Evolutionary conservation across 2,113 vertebrate species (phyloP).

Genomic region (Cavia aperea): DNA sequence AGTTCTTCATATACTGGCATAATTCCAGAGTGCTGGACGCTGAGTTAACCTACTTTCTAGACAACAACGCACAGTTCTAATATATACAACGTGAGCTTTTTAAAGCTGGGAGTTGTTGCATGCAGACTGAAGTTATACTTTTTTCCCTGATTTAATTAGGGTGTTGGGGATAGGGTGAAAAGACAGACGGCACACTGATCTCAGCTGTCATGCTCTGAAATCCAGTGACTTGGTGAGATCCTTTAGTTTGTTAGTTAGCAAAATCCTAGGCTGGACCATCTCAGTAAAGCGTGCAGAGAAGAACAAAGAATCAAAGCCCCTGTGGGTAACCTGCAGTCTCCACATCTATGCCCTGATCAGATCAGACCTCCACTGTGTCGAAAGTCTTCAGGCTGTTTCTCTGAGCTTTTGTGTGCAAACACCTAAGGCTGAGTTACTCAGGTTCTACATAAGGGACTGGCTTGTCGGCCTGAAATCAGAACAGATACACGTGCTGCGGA

Average conservation of each 20-base stretch:
- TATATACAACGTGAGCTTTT: slow-evolving; percentile 68
- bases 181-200: neutral
- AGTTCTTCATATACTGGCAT: slow-evolving; percentile 61
- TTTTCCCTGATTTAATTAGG: neutral
- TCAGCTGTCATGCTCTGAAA: slow-evolving; percentile 6
- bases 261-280: neutral
- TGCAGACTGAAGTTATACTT: neutral
- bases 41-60: slow-evolving; percentile 79
- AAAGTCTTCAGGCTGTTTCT: neutral
- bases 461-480: neutral
- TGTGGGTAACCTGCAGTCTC: neutral
- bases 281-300: neutral
- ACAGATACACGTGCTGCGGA: neutral
- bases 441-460: neutral
- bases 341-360: neutral
- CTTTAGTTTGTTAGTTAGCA: slow-evolving; percentile 42
- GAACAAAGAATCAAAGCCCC: neutral
- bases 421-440: neutral
- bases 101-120: slow-evolving; percentile 53
- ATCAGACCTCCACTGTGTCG: neutral
- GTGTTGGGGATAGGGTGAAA: neutral
- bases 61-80: slow-evolving; percentile 67
- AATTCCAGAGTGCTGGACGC: slow-evolving; percentile 79
- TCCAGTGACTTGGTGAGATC: slow-evolving; percentile 32
- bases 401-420: neutral